Conservation (phyloP, 2,797 vertebrate genomes). For the Rhinogobio ventralis region DNA sequence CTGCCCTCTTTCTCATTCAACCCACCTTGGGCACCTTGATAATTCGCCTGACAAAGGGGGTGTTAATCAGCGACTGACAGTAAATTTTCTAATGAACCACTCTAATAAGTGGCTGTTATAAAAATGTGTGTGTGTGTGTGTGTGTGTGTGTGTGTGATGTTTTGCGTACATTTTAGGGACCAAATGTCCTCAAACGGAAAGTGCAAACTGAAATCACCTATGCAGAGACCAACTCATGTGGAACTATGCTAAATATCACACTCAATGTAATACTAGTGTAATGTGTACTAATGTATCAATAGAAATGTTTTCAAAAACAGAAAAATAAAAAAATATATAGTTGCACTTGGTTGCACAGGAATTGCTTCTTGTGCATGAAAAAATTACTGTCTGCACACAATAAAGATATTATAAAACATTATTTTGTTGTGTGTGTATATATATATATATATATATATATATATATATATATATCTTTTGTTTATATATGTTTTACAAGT, state of each 20-base stretch:
- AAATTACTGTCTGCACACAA: not conserved
- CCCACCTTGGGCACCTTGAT: slow-evolving; percentile 69
- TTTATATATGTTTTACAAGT: no score
- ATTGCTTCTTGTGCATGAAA: not conserved
- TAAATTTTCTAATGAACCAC: slow-evolving; percentile 62
- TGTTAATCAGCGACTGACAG: slow-evolving; percentile 50
- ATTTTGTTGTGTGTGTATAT: no score
- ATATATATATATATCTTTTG: not conserved
- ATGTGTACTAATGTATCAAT: not conserved
- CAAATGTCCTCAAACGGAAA: not conserved
- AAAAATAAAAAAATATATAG: not conserved
- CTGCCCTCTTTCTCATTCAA: slow-evolving; percentile 63
- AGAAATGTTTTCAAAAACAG: not conserved
- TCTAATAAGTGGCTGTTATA: slow-evolving; percentile 45
- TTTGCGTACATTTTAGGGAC: not conserved
- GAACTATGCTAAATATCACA: not conserved
- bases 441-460: not conserved
- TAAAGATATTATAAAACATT: not conserved
- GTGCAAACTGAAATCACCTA: not conserved
- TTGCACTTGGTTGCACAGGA: not conserved
- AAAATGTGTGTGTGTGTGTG: not conserved
- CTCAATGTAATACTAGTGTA: not conserved
- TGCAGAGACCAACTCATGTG: not conserved
- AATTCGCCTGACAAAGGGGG: slow-evolving; percentile 58
- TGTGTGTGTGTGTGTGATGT: not conserved